Conservation (phyloP, 1,140 invertebrate genomes). For the Antheraea mylitta region DNA sequence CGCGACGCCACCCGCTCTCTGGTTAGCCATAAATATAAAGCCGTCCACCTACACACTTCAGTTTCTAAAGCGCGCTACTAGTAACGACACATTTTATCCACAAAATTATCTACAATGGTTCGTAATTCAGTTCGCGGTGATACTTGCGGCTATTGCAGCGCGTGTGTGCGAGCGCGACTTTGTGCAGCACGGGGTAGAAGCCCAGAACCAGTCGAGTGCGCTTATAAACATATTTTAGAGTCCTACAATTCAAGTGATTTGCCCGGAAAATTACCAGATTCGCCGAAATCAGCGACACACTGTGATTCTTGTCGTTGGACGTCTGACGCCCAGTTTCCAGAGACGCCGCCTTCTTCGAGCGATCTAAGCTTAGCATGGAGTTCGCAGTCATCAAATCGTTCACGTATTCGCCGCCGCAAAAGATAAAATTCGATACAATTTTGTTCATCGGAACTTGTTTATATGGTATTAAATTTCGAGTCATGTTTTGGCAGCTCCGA, state of each 20-base stretch:
- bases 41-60: constrained; percentile 36
- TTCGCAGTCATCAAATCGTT: constrained; percentile 53
- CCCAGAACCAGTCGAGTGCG: constrained; percentile 64
- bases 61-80: constrained; percentile 45
- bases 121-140: constrained; percentile 53
- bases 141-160: constrained; percentile 67
- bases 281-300: constrained; percentile 35
- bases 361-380: constrained; percentile 71
- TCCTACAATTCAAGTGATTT: constrained; percentile 42
- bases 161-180: constrained; percentile 63
- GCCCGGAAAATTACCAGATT: constrained; percentile 40
- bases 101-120: constrained; percentile 44
- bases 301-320: constrained; percentile 70
- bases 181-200: constrained; percentile 58
- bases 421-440: constrained; percentile 40
- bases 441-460: not conserved
- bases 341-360: constrained; percentile 64
- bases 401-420: constrained; percentile 57
- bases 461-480: constrained; percentile 14
- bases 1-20: constrained; percentile 46
- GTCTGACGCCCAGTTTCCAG: constrained; percentile 69
- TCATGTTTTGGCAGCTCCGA: not conserved
- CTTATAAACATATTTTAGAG: constrained; percentile 70
- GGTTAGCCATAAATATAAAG: constrained; percentile 61
- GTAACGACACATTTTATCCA: constrained; percentile 25